Evolutionary conservation across 2,888 invertebrate genomes (phyloP), one percentile per base, ranked within the genome.

Genomic region (Hemicrepidius hirtus): DNA sequence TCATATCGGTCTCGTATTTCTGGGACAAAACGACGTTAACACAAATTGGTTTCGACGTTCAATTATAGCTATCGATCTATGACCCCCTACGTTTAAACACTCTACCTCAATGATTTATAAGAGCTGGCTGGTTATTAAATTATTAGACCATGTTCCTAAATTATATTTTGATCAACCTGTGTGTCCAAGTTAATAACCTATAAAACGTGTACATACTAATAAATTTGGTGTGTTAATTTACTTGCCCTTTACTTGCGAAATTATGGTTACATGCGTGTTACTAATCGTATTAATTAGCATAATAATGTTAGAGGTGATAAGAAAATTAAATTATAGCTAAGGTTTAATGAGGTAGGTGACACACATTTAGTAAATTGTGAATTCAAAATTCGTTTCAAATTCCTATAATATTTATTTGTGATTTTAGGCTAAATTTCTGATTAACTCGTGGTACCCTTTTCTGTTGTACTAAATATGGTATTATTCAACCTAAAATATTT

Each of bases 11-110:
- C 32, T 32, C 32, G 18, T 44, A 16, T 44, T 9, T 44, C 16
- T 44, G 44, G 1, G 16, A 44, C 16, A 44, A 7, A 18, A 18
- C 44, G 44, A 44, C 44, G 44, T 44, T 44, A 44, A 44, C 44
- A 44, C 16, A 44, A 44, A 44, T 44, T 44, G 44, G 44, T 44
- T 44, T 6, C 18, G 44, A 44, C 32, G 32, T 44, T 44, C 44
- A 13, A 9, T 44, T 44, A 16, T 18, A 18, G 18, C 44, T 44
- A 44, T 44, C 44, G 44, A 44, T 16, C 44, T 16, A 18, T 18
- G 44, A 44, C 44, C 44, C 0, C 13, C 18, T 44, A 18, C 18
- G 44, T 18, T 9, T 44, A 44, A 44, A 16, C 18, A 44, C 18
- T 44, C 18, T 44, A 44, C 44, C 44, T 16, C 44, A 3, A 18